A percentile compares a stretch with the other conserved stretches of the same genome.
Evolutionary conservation across 2,113 vertebrate species (phyloP).

Genomic region (Scortum barcoo): DNA sequence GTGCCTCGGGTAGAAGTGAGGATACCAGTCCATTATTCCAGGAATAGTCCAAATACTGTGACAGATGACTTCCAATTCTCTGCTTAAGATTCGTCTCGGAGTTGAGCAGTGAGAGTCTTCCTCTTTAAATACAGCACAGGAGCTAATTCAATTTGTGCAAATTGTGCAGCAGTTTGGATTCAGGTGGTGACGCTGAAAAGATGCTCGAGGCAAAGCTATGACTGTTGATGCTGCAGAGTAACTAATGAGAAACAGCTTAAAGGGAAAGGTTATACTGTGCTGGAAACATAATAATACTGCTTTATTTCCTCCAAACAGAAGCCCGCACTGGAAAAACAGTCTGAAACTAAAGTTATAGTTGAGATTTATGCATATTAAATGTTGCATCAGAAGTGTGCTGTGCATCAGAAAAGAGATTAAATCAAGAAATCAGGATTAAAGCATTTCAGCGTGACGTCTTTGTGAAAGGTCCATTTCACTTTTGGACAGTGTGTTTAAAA

Average conservation of each 20-base stretch:
- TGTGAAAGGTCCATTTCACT: not conserved
- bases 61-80: slow-evolving; percentile 15
- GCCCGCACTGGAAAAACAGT: not conserved
- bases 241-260: not conserved
- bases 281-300: not conserved
- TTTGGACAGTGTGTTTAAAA: too few relatives aligned
- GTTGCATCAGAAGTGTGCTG: not conserved
- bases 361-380: not conserved
- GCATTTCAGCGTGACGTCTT: not conserved
- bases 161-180: not conserved
- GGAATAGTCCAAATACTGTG: slow-evolving; percentile 8
- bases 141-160: not conserved
- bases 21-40: slow-evolving; percentile 22
- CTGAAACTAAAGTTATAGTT: not conserved
- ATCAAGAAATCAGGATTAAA: not conserved
- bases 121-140: not conserved
- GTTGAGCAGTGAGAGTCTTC: not conserved
- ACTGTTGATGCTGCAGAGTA: not conserved
- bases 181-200: not conserved
- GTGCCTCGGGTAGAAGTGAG: slow-evolving; percentile 25
- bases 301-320: not conserved
- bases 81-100: not conserved
- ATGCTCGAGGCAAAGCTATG: not conserved
- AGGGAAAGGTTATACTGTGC: not conserved
- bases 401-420: not conserved